A percentile compares a stretch with the other conserved stretches of the same genome.
Evolutionary conservation across 2,797 vertebrate species (phyloP).

Genomic region (Mustela erminea): DNA sequence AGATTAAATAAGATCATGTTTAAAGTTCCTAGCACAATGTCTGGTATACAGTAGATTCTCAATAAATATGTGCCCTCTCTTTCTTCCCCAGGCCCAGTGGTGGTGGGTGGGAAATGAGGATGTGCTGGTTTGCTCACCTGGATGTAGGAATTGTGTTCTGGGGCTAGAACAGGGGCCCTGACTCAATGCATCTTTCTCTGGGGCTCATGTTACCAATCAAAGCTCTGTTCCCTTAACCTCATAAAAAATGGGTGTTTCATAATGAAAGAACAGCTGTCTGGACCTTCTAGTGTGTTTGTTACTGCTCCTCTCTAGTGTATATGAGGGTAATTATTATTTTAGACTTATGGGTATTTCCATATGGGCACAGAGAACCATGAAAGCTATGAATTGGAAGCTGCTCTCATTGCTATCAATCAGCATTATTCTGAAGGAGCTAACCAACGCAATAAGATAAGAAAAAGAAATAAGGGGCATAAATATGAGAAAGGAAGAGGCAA

Average conservation of each 20-base stretch:
- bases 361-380: background rate
- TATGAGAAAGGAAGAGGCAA: background rate
- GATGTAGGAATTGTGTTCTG: background rate
- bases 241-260: background rate
- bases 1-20: background rate
- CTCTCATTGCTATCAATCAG: background rate
- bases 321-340: background rate
- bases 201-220: background rate
- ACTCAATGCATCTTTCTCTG: slow-evolving; percentile 42
- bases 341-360: slow-evolving; percentile 17
- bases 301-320: background rate
- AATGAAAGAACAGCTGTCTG: background rate
- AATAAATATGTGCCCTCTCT: background rate
- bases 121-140: background rate
- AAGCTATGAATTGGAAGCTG: background rate
- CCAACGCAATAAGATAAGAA: background rate
- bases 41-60: background rate
- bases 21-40: background rate
- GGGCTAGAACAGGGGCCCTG: background rate
- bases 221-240: background rate
- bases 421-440: slow-evolving; percentile 27
- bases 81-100: background rate
- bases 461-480: background rate
- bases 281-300: background rate
- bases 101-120: background rate